Evolutionary conservation across 2,797 vertebrate genomes (phyloP).

Genomic region (Gila robusta): DNA sequence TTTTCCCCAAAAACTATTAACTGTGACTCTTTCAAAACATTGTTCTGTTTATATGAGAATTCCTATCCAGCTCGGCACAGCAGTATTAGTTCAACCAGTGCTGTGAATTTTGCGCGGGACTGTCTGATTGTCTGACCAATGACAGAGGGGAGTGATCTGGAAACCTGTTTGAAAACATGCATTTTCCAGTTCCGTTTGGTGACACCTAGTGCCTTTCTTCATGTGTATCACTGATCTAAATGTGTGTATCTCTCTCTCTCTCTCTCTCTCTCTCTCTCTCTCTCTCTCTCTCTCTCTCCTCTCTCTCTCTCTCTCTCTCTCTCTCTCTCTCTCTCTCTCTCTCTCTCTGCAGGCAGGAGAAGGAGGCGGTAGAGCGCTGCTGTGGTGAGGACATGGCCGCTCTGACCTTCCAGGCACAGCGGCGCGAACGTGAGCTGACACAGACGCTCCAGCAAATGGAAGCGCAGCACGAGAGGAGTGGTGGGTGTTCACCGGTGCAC

Average conservation of each 20-base stretch:
- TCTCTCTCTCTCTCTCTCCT: constrained; percentile 16
- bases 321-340: constrained; percentile 38
- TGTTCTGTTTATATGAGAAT: constrained; percentile 1
- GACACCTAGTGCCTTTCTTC: not conserved
- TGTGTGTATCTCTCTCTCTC: constrained; percentile 28
- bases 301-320: not conserved
- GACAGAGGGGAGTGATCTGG: not conserved
- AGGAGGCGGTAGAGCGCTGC: constrained; percentile 83
- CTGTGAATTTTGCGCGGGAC: not conserved
- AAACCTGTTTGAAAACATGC: constrained; percentile 3
- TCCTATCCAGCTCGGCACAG: not conserved
- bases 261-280: not conserved
- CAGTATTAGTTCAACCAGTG: not conserved
- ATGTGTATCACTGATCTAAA: constrained; percentile 5
- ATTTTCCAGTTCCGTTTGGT: not conserved
- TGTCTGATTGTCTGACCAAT: not conserved
- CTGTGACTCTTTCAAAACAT: not conserved
- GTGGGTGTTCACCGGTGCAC: constrained; percentile 84
- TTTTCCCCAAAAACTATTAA: not conserved
- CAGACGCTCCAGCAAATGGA: constrained; percentile 90
- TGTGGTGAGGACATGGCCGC: constrained; percentile 83
- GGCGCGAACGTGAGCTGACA: constrained; percentile 87
- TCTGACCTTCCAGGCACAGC: constrained; percentile 83
- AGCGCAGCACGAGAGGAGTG: constrained; percentile 89
- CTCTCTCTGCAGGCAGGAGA: constrained; percentile 83